Percentiles rank a stretch among this genome's conserved stretches.
phyloP scores from a whole-genome alignment of 2,888 invertebrate species.

The Artemia sinica region DNA sequence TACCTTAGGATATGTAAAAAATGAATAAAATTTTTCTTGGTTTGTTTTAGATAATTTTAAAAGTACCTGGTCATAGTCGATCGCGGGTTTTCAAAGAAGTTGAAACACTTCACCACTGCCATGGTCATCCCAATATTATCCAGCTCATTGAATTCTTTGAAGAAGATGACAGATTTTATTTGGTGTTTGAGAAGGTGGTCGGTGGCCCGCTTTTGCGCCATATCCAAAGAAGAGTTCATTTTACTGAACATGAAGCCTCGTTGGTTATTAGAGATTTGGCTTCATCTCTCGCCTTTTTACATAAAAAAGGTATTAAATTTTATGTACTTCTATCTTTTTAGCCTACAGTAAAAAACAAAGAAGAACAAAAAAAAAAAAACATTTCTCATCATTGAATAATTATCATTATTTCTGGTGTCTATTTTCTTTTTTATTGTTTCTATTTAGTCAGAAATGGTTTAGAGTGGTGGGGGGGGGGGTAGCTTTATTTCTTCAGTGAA shows the following conservation, averaged over 20 bases:
- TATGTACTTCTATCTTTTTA: constrained; percentile 2
- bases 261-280: constrained; percentile 85
- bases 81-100: constrained; percentile 92
- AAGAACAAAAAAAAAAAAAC: too few relatives aligned
- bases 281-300: constrained; percentile 80
- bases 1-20: too few relatives aligned
- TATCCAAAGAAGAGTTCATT: constrained; percentile 78
- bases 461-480: too few relatives aligned
- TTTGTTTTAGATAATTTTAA: constrained; percentile 56
- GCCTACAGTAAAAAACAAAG: too few relatives aligned
- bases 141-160: constrained; percentile 94
- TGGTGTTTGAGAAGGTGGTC: constrained; percentile 93
- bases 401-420: too few relatives aligned
- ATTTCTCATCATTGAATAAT: too few relatives aligned
- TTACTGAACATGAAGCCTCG: constrained; percentile 89
- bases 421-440: too few relatives aligned
- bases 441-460: too few relatives aligned
- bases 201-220: constrained; percentile 83
- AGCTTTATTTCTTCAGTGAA: too few relatives aligned
- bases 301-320: constrained; percentile 52
- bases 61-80: constrained; percentile 81
- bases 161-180: constrained; percentile 79
- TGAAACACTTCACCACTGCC: constrained; percentile 95
- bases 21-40: too few relatives aligned
- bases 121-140: constrained; percentile 91